Evolutionary conservation across 2,888 invertebrate genomes (phyloP).

Genomic region (Neoitamus cyanurus): DNA sequence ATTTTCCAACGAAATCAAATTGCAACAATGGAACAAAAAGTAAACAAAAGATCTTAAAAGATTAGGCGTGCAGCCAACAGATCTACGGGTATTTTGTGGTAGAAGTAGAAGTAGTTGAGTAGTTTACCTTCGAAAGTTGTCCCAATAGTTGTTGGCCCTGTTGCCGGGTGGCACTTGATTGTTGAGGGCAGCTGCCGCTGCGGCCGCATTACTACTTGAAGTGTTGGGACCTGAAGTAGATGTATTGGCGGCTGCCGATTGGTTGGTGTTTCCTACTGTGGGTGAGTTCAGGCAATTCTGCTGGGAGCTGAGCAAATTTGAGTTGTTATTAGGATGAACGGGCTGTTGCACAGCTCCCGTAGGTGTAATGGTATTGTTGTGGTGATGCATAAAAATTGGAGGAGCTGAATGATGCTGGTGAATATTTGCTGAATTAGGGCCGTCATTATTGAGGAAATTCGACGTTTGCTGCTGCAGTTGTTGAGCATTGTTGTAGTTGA

Average conservation of each 20-base stretch:
- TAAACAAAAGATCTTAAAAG: slow-evolving; percentile 50
- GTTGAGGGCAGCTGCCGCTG: slow-evolving; percentile 73
- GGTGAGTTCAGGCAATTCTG: slow-evolving; percentile 53
- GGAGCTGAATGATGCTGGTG: slow-evolving; percentile 47
- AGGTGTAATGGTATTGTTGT: slow-evolving; percentile 59
- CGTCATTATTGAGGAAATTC: slow-evolving; percentile 50
- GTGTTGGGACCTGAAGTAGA: slow-evolving; percentile 58
- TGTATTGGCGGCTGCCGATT: slow-evolving; percentile 50
- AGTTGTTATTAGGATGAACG: slow-evolving; percentile 49
- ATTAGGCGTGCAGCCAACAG: slow-evolving; percentile 35
- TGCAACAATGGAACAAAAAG: slow-evolving; percentile 48
- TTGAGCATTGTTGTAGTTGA: slow-evolving; percentile 54
- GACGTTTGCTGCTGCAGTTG: slow-evolving; percentile 59
- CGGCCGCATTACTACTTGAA: slow-evolving; percentile 53
- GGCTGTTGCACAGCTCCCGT: neutral
- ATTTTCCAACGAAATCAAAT: slow-evolving; percentile 40
- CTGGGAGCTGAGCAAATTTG: slow-evolving; percentile 50
- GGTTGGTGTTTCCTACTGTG: slow-evolving; percentile 42
- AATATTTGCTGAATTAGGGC: slow-evolving; percentile 55
- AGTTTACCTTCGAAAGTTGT: slow-evolving; percentile 88
- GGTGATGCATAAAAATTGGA: slow-evolving; percentile 66
- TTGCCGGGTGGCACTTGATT: slow-evolving; percentile 92
- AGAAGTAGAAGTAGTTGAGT: slow-evolving; percentile 47
- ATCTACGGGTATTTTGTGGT: slow-evolving; percentile 34
- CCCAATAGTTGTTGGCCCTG: slow-evolving; percentile 93